Evolutionary conservation across 2,797 vertebrate genomes (phyloP).

Genomic region (Coregonus suidteri): DNA sequence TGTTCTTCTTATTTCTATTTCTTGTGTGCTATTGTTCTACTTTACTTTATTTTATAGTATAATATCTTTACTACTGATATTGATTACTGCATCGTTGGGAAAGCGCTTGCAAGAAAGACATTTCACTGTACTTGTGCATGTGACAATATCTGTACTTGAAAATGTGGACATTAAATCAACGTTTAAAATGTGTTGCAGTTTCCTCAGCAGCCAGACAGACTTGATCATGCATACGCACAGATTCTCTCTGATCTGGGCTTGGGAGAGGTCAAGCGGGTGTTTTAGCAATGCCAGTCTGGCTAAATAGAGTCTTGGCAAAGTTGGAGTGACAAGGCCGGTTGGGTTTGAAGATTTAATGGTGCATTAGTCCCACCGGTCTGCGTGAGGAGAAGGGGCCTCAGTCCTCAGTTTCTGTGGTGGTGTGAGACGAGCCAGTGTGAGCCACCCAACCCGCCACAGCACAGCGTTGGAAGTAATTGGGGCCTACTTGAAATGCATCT

Average conservation of each 20-base stretch:
- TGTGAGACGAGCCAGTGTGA: constrained; percentile 13
- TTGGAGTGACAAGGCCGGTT: neutral
- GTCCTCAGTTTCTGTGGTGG: constrained; percentile 12
- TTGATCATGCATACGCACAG: neutral
- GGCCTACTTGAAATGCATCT: constrained; percentile 46
- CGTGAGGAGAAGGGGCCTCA: constrained; percentile 6
- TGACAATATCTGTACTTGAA: too few relatives aligned
- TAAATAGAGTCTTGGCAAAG: constrained; percentile 12
- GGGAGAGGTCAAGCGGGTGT: neutral
- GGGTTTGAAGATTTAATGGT: constrained; percentile 15
- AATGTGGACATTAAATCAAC: constrained; percentile 42
- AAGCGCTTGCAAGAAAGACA: too few relatives aligned
- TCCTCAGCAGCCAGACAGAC: constrained; percentile 15
- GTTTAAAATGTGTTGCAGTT: constrained; percentile 41
- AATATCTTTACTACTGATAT: too few relatives aligned
- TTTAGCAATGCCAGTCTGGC: neutral
- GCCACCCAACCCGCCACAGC: constrained; percentile 21
- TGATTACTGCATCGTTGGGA: too few relatives aligned
- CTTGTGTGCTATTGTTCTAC: too few relatives aligned
- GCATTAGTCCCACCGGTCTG: constrained; percentile 15
- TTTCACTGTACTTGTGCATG: too few relatives aligned
- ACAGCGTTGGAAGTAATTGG: constrained; percentile 46
- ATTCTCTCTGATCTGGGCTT: neutral
- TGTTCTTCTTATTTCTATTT: too few relatives aligned
- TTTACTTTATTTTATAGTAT: too few relatives aligned